Percentiles rank a stretch among this genome's conserved stretches.
These are phyloP conservation scores for Ia io DNA, from an alignment of 2,113 vertebrate species.

Conservation along the genomic window DNA sequence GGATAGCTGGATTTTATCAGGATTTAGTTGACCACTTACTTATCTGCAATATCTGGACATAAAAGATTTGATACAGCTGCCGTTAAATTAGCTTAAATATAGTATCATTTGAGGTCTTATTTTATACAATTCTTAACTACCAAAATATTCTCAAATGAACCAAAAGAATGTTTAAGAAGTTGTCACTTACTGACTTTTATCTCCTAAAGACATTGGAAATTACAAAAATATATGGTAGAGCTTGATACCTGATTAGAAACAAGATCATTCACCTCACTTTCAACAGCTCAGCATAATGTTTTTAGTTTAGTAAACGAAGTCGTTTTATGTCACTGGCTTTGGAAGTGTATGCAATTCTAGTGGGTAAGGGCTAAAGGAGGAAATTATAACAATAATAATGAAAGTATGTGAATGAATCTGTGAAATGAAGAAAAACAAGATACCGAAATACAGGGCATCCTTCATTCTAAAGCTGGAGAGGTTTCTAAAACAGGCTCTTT, in stretches of 20 bases:
- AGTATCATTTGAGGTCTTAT: background rate
- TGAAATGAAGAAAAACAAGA: background rate
- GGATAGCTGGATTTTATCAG: background rate
- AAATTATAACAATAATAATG: background rate
- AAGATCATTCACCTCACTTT: conserved; percentile 16
- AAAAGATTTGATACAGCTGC: background rate
- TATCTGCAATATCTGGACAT: background rate
- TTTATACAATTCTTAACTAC: background rate
- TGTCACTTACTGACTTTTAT: background rate
- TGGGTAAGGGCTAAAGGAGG: background rate
- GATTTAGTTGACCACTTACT: background rate
- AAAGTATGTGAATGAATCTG: background rate
- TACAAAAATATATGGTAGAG: background rate
- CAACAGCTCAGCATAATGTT: background rate
- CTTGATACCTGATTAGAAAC: background rate
- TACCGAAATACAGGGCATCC: background rate
- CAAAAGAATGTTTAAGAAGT: background rate
- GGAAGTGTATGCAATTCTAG: background rate
- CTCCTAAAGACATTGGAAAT: background rate
- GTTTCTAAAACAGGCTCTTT: background rate
- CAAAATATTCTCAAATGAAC: background rate
- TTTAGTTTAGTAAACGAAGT: background rate
- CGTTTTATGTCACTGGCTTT: background rate
- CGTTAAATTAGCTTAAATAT: background rate
- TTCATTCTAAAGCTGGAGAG: background rate